Percentiles rank a stretch among this genome's conserved stretches.
Evolutionary conservation across 23 tunicate species (phyloP).

Genomic region (Phallusia fumigata): DNA sequence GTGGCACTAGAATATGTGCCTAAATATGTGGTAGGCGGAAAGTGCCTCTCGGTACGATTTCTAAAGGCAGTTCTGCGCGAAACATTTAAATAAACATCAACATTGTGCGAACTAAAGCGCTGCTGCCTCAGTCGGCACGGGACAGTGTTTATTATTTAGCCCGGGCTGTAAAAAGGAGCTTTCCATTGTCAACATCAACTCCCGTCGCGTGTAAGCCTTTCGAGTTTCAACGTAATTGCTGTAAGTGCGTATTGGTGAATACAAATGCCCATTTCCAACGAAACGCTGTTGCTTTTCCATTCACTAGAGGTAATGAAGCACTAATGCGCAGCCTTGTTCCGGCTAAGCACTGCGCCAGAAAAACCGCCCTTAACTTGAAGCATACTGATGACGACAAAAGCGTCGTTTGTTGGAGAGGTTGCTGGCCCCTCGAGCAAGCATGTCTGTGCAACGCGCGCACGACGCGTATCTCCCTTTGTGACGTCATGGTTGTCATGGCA

Average conservation of each 20-base stretch:
- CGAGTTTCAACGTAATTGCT: not conserved
- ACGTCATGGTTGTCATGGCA: constrained; percentile 38
- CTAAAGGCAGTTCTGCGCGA: not conserved
- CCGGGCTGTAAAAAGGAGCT: not conserved
- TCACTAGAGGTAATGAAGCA: not conserved
- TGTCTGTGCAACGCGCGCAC: not conserved
- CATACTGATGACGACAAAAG: too few species aligned
- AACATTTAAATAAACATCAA: not conserved
- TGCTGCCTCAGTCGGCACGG: not conserved
- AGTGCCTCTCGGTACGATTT: too few species aligned
- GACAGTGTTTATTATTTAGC: not conserved
- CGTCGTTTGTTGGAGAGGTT: too few species aligned
- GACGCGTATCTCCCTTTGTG: constrained; percentile 9
- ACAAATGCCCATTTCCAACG: not conserved
- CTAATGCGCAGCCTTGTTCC: not conserved
- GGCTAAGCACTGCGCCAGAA: too few species aligned
- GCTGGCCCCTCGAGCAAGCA: too few species aligned
- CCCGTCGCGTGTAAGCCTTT: not conserved
- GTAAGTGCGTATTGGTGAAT: not conserved
- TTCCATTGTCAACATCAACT: not conserved
- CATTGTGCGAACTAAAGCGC: not conserved
- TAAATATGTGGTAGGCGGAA: too few species aligned
- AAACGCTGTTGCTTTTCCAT: not conserved
- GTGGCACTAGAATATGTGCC: too few species aligned
- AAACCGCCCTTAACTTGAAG: too few species aligned